Percentiles rank a stretch among this genome's conserved stretches.
Conservation (phyloP, 2,113 vertebrate genomes). For the Cochlearius cochlearius region DNA sequence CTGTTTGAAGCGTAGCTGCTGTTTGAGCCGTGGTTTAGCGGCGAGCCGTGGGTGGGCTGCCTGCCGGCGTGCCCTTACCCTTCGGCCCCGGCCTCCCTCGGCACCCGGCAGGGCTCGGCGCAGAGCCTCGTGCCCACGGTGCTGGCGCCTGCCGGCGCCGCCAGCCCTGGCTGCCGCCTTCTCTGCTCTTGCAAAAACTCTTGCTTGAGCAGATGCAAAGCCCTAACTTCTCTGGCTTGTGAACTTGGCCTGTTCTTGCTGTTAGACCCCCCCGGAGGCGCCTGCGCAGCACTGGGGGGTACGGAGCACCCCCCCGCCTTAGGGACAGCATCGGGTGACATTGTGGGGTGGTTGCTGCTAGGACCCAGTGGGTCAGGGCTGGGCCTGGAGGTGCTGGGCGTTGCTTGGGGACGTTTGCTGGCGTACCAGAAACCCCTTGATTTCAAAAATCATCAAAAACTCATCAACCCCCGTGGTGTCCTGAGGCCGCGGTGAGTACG, state of each 20-base stretch:
- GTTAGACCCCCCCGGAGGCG: too few relatives aligned
- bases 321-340: accelerated
- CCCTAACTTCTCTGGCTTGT: too few relatives aligned
- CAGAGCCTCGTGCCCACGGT: not conserved
- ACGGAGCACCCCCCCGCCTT: accelerated
- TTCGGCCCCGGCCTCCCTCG: not conserved
- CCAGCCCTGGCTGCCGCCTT: too few relatives aligned
- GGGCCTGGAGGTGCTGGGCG: accelerated
- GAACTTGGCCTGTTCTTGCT: not conserved
- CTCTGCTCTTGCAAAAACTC: not conserved
- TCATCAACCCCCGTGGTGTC: accelerated
- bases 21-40: not conserved
- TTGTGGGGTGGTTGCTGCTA: not conserved
- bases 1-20: not conserved
- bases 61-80: accelerated
- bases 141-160: not conserved
- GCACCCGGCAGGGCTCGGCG: not conserved
- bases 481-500: too few relatives aligned
- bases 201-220: not conserved
- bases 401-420: not conserved
- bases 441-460: not conserved
- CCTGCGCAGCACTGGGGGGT: accelerated
- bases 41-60: not conserved
- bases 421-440: not conserved
- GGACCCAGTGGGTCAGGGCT: not conserved